A percentile compares a stretch with the other conserved stretches of the same genome.
Evolutionary conservation across 2,797 vertebrate species (phyloP).

Genomic region (Cyclopterus lumpus): DNA sequence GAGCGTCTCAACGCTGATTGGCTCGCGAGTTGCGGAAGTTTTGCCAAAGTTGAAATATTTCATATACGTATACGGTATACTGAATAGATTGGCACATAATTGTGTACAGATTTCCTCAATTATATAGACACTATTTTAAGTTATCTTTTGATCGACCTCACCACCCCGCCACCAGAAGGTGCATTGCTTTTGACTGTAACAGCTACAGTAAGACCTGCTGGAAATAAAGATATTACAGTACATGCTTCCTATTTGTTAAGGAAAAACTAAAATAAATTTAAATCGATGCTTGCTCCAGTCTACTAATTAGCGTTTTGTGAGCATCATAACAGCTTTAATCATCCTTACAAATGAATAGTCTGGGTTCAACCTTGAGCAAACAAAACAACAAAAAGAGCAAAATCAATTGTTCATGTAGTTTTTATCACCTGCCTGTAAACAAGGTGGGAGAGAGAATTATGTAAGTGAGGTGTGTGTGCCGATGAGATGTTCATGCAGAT

Average conservation of each 20-base stretch:
- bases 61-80: too few species aligned
- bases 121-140: background rate
- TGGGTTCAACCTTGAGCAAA: conserved; percentile 46
- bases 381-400: conserved; percentile 30
- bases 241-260: too few species aligned
- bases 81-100: too few species aligned
- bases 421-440: conserved; percentile 52
- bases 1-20: too few species aligned
- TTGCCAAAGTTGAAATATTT: too few species aligned
- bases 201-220: too few species aligned
- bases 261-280: conserved; percentile 18
- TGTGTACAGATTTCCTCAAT: too few species aligned
- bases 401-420: conserved; percentile 33
- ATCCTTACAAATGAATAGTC: conserved; percentile 53
- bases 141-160: too few species aligned
- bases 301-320: conserved; percentile 37
- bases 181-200: too few species aligned
- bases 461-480: conserved; percentile 34
- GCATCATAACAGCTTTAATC: conserved; percentile 39
- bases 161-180: too few species aligned
- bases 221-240: too few species aligned
- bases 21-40: too few species aligned
- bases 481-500: conserved; percentile 53
- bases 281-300: conserved; percentile 9
- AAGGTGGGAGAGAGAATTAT: conserved; percentile 38